Evolutionary conservation across 2,797 vertebrate genomes (phyloP).

Genomic region (Steatocranus sp.): DNA sequence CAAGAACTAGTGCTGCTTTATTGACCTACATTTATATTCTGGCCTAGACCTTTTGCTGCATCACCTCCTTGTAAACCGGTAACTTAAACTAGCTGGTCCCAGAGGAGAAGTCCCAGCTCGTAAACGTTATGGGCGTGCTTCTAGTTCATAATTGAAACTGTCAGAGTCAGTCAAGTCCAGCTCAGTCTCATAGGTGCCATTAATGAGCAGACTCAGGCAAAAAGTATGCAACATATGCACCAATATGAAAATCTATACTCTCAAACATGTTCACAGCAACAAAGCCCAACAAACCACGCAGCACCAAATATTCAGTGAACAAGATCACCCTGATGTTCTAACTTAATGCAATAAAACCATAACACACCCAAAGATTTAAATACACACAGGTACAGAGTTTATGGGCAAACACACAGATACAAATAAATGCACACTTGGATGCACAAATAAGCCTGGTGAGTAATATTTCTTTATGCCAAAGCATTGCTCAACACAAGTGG

Average conservation of each 20-base stretch:
- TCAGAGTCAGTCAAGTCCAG: conserved; percentile 1
- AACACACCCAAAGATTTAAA: neutral
- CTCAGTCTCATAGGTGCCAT: conserved; percentile 20
- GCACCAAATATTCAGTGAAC: neutral
- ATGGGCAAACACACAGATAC: neutral
- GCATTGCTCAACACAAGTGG: conserved; percentile 68
- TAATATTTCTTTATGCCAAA: conserved; percentile 35
- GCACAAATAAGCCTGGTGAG: conserved; percentile 20
- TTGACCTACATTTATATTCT: neutral
- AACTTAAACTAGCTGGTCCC: conserved; percentile 29
- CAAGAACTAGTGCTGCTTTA: neutral
- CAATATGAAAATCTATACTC: neutral
- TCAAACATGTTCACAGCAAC: neutral
- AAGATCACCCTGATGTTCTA: neutral
- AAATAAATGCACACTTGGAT: conserved; percentile 6
- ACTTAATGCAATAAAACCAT: neutral
- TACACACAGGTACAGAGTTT: neutral
- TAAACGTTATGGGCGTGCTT: conserved; percentile 37
- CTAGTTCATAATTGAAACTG: conserved; percentile 24
- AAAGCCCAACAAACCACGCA: neutral
- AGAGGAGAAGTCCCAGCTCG: conserved; percentile 34
- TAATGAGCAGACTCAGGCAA: neutral
- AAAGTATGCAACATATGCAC: conserved; percentile 7
- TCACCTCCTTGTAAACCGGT: conserved; percentile 38
- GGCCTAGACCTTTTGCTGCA: neutral